Base-by-base conservation (phyloP, 2,113 vertebrate genomes). In the Zosterops lateralis region DNA sequence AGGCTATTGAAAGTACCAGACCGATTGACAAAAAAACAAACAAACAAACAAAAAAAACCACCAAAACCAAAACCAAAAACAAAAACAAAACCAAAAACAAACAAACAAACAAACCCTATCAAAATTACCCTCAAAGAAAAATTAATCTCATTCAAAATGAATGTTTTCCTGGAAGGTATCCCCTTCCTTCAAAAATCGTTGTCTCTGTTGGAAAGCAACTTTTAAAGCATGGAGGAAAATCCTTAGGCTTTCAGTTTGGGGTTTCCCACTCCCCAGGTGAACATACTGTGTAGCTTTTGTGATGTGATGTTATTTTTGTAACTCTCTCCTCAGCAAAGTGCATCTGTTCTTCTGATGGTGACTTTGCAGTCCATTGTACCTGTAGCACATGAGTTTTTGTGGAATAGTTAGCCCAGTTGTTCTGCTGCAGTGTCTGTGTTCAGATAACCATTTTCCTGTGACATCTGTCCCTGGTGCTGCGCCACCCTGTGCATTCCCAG, bases 311-410 rank as follows among this genome's bases (percentile, higher is more conserved):
- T 71, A 26, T 29, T 75, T 87, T 74, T 71, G 36, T 20, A 62
- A 3, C 17, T 42, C 21, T 22, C 21, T 72, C 28, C 51, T 9
- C 40, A 60, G 14, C 21, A 54, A 53, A 70, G 50, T 17, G 21
- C 29, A 21, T 44, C 16, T 66, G 31, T 38, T 57, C 18, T 50
- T 79, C 34, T 56, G n/a, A 4, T 22, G 58, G 22, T 84, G 38
- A 45, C 26, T 70, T 42, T 70, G 28, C 12, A 6, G 38, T 67
- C 1, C 0, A 1, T 14, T 54, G 28, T 48, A 58, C 14, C 15
- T 24, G 8, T 13, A 19, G 25, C 29, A 36, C 0, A 0, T 21
- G 6, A 29, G 31, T 3, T 17, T 29, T 84, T 78, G 34, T 70
- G 61, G 58, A 60, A 42, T 36, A 57, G 15, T 31, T 64, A 18